A percentile compares a stretch with the other conserved stretches of the same genome.
Evolutionary conservation across 1,140 invertebrate genomes (phyloP).

Genomic region (Zophobas morio): DNA sequence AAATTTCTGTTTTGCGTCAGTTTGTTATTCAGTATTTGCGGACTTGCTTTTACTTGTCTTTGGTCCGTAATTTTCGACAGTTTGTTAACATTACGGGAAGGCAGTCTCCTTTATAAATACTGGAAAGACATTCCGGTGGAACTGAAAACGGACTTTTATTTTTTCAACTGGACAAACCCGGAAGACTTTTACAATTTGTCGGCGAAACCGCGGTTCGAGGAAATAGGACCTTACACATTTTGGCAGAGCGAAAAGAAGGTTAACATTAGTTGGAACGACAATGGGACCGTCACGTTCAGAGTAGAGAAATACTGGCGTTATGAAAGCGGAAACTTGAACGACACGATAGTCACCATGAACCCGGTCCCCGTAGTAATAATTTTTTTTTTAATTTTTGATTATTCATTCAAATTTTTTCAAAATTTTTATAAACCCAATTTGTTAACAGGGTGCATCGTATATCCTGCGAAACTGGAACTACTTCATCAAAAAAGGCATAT

Average conservation of each 20-base stretch:
- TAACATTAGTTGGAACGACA: slow-evolving; percentile 76
- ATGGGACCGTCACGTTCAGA: slow-evolving; percentile 76
- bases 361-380: background rate
- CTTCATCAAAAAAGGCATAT: too few species aligned
- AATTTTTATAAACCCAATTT: too few species aligned
- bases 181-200: slow-evolving; percentile 44
- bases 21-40: too few species aligned
- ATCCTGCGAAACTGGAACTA: too few species aligned
- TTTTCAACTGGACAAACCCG: slow-evolving; percentile 81
- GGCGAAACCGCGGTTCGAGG: slow-evolving; percentile 70
- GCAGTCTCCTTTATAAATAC: background rate
- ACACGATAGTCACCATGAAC: background rate
- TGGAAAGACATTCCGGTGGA: slow-evolving; percentile 1
- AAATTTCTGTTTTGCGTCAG: too few species aligned
- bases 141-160: slow-evolving; percentile 74
- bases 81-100: background rate
- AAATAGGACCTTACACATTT: slow-evolving; percentile 80
- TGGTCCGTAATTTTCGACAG: background rate
- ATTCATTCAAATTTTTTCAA: too few species aligned
- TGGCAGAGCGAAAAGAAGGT: slow-evolving; percentile 78
- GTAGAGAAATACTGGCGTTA: background rate
- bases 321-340: background rate
- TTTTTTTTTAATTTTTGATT: slow-evolving; percentile 55
- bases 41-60: too few species aligned
- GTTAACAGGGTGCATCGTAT: too few species aligned